Percentiles rank a stretch among this genome's conserved stretches.
Conservation (phyloP, 1,140 invertebrate species). For the Charaxes varanes region DNA sequence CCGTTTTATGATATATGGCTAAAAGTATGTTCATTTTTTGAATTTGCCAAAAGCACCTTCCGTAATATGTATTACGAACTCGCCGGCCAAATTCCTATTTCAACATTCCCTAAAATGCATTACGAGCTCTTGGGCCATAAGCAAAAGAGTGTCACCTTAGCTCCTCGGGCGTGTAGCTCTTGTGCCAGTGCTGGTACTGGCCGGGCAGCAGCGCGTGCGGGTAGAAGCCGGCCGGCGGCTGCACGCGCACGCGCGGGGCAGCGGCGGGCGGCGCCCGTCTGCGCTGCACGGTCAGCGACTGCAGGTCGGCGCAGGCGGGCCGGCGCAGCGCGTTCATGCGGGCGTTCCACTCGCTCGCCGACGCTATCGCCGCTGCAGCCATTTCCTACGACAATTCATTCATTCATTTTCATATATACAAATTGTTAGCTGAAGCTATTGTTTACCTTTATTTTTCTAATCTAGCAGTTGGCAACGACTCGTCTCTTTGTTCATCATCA, state of each 20-base stretch:
- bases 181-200: conserved; percentile 92
- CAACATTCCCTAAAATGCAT: background rate
- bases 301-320: conserved; percentile 81
- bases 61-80: too few relatives aligned
- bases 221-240: conserved; percentile 84
- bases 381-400: conserved; percentile 75
- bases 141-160: conserved; percentile 72
- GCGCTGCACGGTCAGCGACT: conserved; percentile 84
- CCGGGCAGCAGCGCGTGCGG: conserved; percentile 94
- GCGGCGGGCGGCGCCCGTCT: conserved; percentile 63
- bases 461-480: too few relatives aligned
- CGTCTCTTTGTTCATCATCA: too few relatives aligned
- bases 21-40: too few relatives aligned
- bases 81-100: too few relatives aligned
- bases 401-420: background rate
- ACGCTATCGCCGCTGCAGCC: conserved; percentile 89
- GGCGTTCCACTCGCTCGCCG: conserved; percentile 91
- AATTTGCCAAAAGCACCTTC: too few relatives aligned
- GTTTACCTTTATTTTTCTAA: too few relatives aligned
- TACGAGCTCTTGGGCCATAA: background rate
- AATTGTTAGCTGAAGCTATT: too few relatives aligned
- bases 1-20: too few relatives aligned
- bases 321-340: conserved; percentile 84
- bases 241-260: conserved; percentile 62
- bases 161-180: conserved; percentile 76